Evolutionary conservation across 2,888 invertebrate species (phyloP).

Genomic region (Lymantria monacha): DNA sequence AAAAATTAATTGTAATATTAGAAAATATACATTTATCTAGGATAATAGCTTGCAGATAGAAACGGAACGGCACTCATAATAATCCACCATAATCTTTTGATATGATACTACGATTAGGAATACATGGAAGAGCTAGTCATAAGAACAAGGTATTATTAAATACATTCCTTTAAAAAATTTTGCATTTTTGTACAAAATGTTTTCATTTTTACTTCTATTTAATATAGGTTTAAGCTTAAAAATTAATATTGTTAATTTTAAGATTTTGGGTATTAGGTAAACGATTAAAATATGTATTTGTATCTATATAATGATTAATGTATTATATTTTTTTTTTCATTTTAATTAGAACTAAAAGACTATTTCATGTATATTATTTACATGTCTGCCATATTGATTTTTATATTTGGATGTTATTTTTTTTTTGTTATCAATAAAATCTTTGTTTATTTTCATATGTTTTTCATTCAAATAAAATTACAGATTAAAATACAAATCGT

Average conservation of each 20-base stretch:
- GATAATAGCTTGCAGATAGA: no score
- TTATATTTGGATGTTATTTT: background rate
- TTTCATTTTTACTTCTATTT: conserved; percentile 9
- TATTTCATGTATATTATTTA: background rate
- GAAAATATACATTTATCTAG: no score
- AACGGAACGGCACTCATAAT: no score
- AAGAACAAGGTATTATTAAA: no score
- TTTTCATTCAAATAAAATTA: background rate
- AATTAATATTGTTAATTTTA: conserved; percentile 32
- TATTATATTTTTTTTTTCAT: background rate
- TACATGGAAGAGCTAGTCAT: no score
- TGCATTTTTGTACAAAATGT: conserved; percentile 38
- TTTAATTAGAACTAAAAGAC: background rate
- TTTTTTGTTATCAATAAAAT: background rate
- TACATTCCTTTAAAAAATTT: conserved; percentile 12
- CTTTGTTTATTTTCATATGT: background rate
- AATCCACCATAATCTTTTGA: no score
- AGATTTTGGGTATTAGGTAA: conserved; percentile 43
- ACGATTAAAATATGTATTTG: conserved; percentile 15
- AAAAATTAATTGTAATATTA: no score
- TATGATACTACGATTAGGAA: no score
- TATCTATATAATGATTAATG: background rate
- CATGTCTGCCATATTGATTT: background rate
- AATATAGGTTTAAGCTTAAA: conserved; percentile 29
- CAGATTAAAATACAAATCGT: no score